phyloP scores from a whole-genome alignment of 2,888 invertebrate genomes.

The Thyatira batis region DNA sequence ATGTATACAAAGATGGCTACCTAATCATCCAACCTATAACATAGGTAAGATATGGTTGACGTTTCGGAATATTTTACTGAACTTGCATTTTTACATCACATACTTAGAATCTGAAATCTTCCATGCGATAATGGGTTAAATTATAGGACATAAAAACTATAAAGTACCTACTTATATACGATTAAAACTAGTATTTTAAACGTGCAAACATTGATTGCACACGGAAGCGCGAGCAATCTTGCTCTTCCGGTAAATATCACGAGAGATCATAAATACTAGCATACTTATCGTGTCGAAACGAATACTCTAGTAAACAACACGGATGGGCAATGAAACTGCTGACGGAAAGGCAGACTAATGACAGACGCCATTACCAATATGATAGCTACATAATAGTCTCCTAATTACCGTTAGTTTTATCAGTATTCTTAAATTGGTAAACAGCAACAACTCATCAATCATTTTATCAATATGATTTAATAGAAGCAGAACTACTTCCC shows the following conservation, averaged over 20 bases:
- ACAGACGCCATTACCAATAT: slow-evolving; percentile 30
- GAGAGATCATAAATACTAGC: slow-evolving; percentile 18
- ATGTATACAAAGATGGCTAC: neutral
- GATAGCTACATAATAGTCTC: slow-evolving; percentile 8
- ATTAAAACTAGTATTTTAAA: neutral
- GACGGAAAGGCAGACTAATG: slow-evolving; percentile 24
- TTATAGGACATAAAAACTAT: neutral
- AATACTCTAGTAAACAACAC: slow-evolving; percentile 7
- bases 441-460: neutral
- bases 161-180: neutral
- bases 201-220: slow-evolving; percentile 22
- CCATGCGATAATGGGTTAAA: neutral
- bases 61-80: too few species aligned
- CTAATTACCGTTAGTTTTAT: slow-evolving; percentile 1
- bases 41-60: too few species aligned
- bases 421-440: neutral
- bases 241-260: slow-evolving; percentile 43
- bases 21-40: too few species aligned
- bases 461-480: too few species aligned
- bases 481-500: too few species aligned
- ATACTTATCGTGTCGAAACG: neutral
- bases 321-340: slow-evolving; percentile 21
- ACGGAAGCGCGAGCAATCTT: slow-evolving; percentile 36
- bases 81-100: too few species aligned
- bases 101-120: too few species aligned